These are phyloP conservation scores for Diorhabda elongata DNA, from an alignment of 1,140 invertebrate species.

Conservation along the genomic window DNA sequence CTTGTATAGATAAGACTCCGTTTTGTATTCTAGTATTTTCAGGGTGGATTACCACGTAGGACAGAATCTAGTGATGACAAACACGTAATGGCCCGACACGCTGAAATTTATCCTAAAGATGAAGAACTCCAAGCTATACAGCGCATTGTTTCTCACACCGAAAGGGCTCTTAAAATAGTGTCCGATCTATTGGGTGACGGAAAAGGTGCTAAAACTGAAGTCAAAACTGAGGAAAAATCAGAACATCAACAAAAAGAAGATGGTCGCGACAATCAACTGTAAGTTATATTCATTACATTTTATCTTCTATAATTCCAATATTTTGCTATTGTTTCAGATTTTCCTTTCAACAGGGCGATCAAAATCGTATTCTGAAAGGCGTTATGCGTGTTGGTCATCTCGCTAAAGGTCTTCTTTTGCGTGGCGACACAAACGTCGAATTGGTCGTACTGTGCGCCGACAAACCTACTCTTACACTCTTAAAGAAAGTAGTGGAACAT, in stretches of 20 bases:
- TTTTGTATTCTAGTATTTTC: conserved; percentile 41
- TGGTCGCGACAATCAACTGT: conserved; percentile 71
- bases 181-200: conserved; percentile 80
- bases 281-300: conserved; percentile 43
- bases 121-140: conserved; percentile 87
- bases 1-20: too few relatives aligned
- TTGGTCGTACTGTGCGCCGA: conserved; percentile 92
- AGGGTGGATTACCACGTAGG: conserved; percentile 56
- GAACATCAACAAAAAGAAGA: conserved; percentile 60
- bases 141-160: conserved; percentile 88
- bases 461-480: conserved; percentile 83
- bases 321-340: conserved; percentile 47
- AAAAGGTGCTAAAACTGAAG: conserved; percentile 17
- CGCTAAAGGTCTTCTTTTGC: conserved; percentile 87
- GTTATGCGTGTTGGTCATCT: conserved; percentile 95
- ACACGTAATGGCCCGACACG: conserved; percentile 89
- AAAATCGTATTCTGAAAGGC: conserved; percentile 78
- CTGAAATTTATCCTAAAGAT: conserved; percentile 90
- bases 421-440: conserved; percentile 84
- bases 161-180: conserved; percentile 90
- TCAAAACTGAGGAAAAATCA: conserved; percentile 26
- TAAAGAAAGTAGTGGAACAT: conserved; percentile 81
- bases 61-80: conserved; percentile 90
- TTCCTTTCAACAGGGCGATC: conserved; percentile 71
- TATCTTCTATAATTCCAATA: background rate